phyloP scores from a whole-genome alignment of 2,113 vertebrate genomes.

The Macrotus californicus region DNA sequence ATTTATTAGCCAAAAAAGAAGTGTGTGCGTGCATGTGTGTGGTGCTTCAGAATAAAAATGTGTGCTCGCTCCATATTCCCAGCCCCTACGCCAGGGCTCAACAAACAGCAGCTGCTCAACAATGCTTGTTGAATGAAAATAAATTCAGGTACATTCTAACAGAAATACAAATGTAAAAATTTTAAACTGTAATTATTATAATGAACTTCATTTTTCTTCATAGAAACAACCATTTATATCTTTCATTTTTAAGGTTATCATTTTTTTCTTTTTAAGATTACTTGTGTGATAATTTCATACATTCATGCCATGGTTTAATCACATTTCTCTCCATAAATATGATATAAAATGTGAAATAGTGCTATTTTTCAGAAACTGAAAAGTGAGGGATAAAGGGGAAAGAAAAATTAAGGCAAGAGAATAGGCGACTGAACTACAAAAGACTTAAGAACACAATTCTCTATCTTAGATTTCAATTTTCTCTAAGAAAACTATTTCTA shows the following conservation, averaged over 20 bases:
- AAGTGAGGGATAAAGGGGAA: not conserved
- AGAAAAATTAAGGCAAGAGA: constrained; percentile 10
- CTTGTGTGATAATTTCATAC: not conserved
- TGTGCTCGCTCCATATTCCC: not conserved
- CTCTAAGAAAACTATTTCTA: not conserved
- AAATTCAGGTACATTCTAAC: not conserved
- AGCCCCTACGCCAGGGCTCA: not conserved
- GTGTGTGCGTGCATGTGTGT: too few relatives aligned
- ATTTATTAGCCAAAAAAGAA: not conserved
- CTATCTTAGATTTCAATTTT: not conserved
- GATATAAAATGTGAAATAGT: not conserved
- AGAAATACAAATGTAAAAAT: constrained; percentile 12
- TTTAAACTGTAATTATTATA: not conserved
- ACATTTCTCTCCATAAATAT: not conserved
- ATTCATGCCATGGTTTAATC: not conserved
- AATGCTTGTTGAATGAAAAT: not conserved
- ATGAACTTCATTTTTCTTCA: not conserved
- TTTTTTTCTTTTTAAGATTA: constrained; percentile 12
- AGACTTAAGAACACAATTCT: not conserved
- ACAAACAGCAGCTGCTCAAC: not conserved
- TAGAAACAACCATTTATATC: not conserved
- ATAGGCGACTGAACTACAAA: not conserved
- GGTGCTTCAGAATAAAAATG: not conserved
- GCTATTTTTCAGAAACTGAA: constrained; percentile 1
- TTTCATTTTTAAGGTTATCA: not conserved